Base-by-base conservation (phyloP, 2,888 invertebrate genomes). In the Meliscaeva auricollis region DNA sequence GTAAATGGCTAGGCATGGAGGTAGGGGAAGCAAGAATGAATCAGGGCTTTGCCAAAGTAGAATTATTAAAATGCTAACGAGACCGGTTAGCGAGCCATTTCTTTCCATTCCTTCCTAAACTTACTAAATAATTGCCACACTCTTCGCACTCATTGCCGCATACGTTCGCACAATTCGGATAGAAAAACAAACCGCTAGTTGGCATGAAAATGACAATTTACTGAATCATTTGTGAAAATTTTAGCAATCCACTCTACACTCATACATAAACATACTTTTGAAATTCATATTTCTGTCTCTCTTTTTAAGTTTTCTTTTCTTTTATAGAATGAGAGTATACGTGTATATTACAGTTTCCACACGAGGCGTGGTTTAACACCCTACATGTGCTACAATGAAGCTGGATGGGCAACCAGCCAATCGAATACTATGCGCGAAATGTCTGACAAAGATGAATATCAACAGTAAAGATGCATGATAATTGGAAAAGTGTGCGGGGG, bases 51-150 rank as follows among this genome's bases (percentile, higher is more conserved):
- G 72, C 48, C 68, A 73, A 80, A 80, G 68, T 85, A 80, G 75
- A 84, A 81, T 85, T 87, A 82, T 78, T 73, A 78, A 77, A 87
- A 66, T 70, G 66, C 82, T 87, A 87, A 87, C 82, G 87, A 82
- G 74, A 60, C 82, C 58, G 85, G 73, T 85, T 85, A 85, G 76
- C 68, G 76, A 76, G 76, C 81, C 60, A 85, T 85, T 80, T 72
- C 80, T 75, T 80, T 84, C 54, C 32, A 72, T 80, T 73, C 76
- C 62, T 56, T 75, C 72, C 72, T 62, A 26, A 26, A 64, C n/a
- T n/a, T n/a, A 66, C 48, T 41, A 58, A 48, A 80, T 80, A 48
- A 48, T 64, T 48, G 50, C 50, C 35, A 20, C 50, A 17, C 75
- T 80, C 60, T 22, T 81, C 62, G 66, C 80, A 76, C 60, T 82